Percentiles rank a stretch among this genome's conserved stretches.
These are phyloP conservation scores for Drosophila parabipectinata DNA, from an alignment of 1,140 invertebrate species.

Conservation along the genomic window DNA sequence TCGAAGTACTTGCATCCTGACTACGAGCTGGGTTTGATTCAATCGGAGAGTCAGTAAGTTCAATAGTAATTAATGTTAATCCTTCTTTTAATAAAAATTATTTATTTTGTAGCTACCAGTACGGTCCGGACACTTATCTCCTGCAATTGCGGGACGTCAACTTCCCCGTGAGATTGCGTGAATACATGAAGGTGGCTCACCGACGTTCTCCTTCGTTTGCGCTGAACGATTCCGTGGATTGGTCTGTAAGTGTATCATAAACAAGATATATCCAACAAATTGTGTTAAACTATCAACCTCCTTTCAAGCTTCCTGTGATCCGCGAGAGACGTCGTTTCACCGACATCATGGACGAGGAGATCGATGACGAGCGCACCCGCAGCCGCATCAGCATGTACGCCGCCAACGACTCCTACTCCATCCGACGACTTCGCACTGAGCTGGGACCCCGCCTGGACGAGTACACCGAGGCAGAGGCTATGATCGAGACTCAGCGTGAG, in stretches of 20 bases:
- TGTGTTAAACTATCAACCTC: not conserved
- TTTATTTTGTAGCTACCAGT: conserved; percentile 91
- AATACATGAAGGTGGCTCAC: conserved; percentile 96
- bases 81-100: not conserved
- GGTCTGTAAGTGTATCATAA: conserved; percentile 87
- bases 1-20: conserved; percentile 91
- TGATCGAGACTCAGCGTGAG: conserved; percentile 91
- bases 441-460: conserved; percentile 91
- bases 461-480: conserved; percentile 93
- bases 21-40: conserved; percentile 91
- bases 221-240: conserved; percentile 89
- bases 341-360: conserved; percentile 98
- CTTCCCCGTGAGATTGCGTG: conserved; percentile 94
- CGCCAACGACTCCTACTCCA: conserved; percentile 88
- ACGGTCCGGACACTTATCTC: conserved; percentile 97
- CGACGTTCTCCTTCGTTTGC: conserved; percentile 88
- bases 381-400: conserved; percentile 92
- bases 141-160: conserved; percentile 95
- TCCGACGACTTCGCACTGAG: conserved; percentile 91
- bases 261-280: not conserved
- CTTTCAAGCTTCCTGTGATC: conserved; percentile 90
- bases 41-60: conserved; percentile 94
- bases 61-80: not conserved
- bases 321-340: conserved; percentile 95
- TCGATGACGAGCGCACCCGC: conserved; percentile 92